A percentile compares a stretch with the other conserved stretches of the same genome.
These are phyloP conservation scores for Cotesia typhae DNA, from an alignment of 1,140 invertebrate genomes.

Conservation along the genomic window DNA sequence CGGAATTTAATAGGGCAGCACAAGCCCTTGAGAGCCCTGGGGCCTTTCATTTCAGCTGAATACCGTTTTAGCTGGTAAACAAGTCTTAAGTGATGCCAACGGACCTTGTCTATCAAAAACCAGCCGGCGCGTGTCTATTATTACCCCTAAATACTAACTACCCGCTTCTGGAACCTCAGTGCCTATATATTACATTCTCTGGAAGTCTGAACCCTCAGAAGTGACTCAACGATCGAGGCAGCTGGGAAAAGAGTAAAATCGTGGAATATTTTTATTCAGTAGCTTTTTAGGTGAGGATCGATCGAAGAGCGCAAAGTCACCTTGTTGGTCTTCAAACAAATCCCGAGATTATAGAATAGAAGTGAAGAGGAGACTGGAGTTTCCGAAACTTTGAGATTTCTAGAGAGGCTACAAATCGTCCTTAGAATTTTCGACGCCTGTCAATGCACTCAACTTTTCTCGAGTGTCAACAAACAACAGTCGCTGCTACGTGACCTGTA, in stretches of 20 bases:
- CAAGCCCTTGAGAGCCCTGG: background rate
- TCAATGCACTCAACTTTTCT: too few species aligned
- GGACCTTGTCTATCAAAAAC: slow-evolving; percentile 44
- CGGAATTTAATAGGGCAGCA: background rate
- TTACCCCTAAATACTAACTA: slow-evolving; percentile 20
- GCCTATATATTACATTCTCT: background rate
- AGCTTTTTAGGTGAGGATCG: too few species aligned
- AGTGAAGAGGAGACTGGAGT: background rate
- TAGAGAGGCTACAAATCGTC: too few species aligned
- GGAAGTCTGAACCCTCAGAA: slow-evolving; percentile 18
- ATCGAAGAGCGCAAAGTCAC: background rate
- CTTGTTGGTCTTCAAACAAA: too few species aligned
- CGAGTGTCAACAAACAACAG: too few species aligned
- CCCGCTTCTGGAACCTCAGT: background rate
- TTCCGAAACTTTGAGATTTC: too few species aligned
- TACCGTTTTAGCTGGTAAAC: background rate
- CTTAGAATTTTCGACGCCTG: background rate
- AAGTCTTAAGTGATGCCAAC: slow-evolving; percentile 36
- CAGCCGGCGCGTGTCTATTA: slow-evolving; percentile 45
- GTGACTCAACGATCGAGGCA: slow-evolving; percentile 26
- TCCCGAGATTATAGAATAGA: background rate
- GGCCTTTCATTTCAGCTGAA: too few species aligned
- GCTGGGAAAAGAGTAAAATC: slow-evolving; percentile 19
- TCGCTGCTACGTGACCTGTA: slow-evolving; percentile 22
- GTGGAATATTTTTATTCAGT: too few species aligned